Base-by-base conservation (phyloP, 2,888 invertebrate species). In the Sphaerophoria taeniata region DNA sequence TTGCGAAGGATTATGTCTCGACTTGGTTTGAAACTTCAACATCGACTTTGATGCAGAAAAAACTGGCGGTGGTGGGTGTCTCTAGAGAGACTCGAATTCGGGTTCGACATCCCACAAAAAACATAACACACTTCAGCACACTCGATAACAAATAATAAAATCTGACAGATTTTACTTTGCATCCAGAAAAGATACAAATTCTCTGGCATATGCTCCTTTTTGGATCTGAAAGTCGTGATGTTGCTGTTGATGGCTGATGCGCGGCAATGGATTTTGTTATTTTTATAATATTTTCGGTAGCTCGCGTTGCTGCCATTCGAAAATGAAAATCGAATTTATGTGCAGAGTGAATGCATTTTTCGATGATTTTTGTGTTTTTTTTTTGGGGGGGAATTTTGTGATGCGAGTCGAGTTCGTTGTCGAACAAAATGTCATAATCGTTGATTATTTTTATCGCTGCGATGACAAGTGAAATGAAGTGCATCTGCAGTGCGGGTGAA, bases 1-100 rank as follows among this genome's bases (percentile, higher is more conserved):
- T 71, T 71, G 53, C 76, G 33, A 75, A 81, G 85, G 85, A 85
- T 85, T 85, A 81, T 80, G 79, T 72, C 65, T 67, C 61, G 72
- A 16, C 67, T 75, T 72, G 72, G 72, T 45, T 70, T 69, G 80
- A 74, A 16, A 24, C 58, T 60, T 43, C 43, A 9, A 24, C 24
- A 24, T 24, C 24, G 24, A 24, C 24, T 24, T 11, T 33, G 31
- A 33, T 60, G 53, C 47, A 56, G 51, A 56, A 24, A 33, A 31
- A 58, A 31, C 53, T 39, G 69, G 14, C 56, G 49, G 12, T 67
- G 67, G 76, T 69, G 80, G 75, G 75, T 76, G 80, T 80, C 76
- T 73, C 65, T 24, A 58, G 76, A 69, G 76, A 67, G 76, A 77
- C 47, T 76, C 39, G 49, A 43, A 53, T 60, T 76, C 69, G 49